These are phyloP conservation scores for Pachycephala philippinensis DNA, from an alignment of 2,113 vertebrate genomes.

Conservation along the genomic window DNA sequence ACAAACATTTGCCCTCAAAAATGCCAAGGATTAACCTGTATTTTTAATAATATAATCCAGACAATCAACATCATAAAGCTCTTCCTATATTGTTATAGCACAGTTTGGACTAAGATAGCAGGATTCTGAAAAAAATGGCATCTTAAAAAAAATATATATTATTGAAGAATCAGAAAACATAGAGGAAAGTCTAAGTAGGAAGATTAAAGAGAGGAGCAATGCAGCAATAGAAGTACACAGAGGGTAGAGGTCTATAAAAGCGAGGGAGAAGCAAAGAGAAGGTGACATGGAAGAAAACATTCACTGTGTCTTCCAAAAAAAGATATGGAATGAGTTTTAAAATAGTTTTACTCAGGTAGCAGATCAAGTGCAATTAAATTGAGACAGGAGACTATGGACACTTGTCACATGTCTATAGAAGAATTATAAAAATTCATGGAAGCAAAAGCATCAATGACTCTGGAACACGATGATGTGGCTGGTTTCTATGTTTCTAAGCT, in stretches of 20 bases:
- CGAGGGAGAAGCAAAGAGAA: not conserved
- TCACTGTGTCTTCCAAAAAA: not conserved
- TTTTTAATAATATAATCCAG: not conserved
- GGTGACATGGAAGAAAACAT: not conserved
- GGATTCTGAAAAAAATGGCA: not conserved
- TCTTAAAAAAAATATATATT: not conserved
- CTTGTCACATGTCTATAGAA: not conserved
- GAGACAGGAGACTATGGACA: not conserved
- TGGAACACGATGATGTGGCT: not conserved
- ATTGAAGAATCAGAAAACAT: not conserved
- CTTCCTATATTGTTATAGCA: not conserved
- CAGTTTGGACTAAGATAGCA: not conserved
- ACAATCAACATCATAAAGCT: not conserved
- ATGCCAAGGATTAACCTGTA: not conserved
- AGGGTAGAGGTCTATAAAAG: not conserved
- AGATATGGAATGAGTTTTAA: not conserved
- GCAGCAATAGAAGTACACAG: fast-evolving
- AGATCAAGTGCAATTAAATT: not conserved
- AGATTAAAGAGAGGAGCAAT: not conserved
- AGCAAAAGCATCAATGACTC: not conserved
- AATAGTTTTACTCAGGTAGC: not conserved
- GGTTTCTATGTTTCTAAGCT: not conserved
- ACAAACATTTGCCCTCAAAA: not conserved
- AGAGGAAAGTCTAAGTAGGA: not conserved
- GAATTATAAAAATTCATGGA: not conserved